Evolutionary conservation across 23 tunicate species (phyloP).

Genomic region (Oikopleura dioica): DNA sequence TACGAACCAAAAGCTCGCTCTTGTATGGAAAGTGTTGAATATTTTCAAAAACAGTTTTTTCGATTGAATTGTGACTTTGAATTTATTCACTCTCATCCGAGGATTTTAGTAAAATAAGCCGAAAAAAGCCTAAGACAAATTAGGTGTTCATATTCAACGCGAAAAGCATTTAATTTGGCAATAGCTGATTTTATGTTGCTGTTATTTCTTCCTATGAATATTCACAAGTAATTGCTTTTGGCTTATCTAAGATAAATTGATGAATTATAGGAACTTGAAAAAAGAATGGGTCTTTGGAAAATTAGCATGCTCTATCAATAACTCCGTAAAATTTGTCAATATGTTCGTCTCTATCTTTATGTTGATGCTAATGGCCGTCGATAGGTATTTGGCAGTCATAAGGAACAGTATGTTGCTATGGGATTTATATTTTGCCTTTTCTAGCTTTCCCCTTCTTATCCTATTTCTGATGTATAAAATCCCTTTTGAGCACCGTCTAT

Average conservation of each 20-base stretch:
- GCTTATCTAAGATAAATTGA: background rate
- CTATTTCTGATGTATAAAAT: no score
- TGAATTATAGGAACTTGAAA: background rate
- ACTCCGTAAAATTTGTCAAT: background rate
- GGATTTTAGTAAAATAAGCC: no score
- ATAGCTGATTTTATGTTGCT: conserved; percentile 3
- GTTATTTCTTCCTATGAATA: conserved; percentile 8
- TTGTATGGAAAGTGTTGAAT: no score
- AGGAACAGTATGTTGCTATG: background rate
- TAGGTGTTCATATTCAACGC: no score
- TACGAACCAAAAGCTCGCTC: background rate
- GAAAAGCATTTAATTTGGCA: conserved; percentile 9
- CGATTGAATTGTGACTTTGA: no score
- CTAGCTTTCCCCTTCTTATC: background rate
- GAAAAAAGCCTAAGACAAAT: no score
- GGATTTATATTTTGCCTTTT: background rate
- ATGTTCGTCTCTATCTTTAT: conserved; percentile 7
- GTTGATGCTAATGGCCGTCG: conserved; percentile 11
- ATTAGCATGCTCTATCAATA: background rate
- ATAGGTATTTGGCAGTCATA: conserved; percentile 1
- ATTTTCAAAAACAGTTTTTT: no score
- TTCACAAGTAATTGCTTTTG: background rate
- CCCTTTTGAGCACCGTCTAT: no score
- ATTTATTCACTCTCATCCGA: no score
- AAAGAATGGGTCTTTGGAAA: background rate